Evolutionary conservation across 2,113 vertebrate species (phyloP), one percentile per base, ranked within the genome.

Genomic region (Leptosomus discolor): DNA sequence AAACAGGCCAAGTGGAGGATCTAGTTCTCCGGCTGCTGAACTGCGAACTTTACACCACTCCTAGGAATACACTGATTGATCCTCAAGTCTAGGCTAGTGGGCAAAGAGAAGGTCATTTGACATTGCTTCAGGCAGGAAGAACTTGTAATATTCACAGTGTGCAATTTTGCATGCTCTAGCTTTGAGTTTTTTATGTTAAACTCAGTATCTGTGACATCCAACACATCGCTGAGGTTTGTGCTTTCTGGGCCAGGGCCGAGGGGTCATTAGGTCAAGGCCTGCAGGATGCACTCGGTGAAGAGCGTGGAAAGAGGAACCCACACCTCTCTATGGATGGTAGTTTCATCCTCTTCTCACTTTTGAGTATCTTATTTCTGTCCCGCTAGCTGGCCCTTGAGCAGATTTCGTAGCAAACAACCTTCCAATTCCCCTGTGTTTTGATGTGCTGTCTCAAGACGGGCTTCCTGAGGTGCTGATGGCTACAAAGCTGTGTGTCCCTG

Each of bases 41-140:
- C 22, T 16, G 64, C 84, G 82, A 96, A 94, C 41, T 84, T 94
- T 81, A 93, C 71, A 95, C 58, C 50, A 39, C 82, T 94, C 85
- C 74, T 48, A 90, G 89, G 92, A 96, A 67, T 76, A 79, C 41
- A 39, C 15, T 0, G 0, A 94, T 4, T 87, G 95, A 95, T 92
- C 82, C 89, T 76, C 1, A 3, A 63, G 86, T 18, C 77, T 80
- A 22, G 68, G 53, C 71, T 96, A 84, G 56, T 2, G 4, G 87
- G 54, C 54, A 78, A 87, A 92, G 85, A 88, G 58, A 70, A 94
- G 65, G 91, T 88, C 50, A 4, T 90, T 85, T 93, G 82, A 85
- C 75, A 56, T 90, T 48, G 73, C 76, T 90, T 53, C 53, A 61
- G 69, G 80, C 58, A 71, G 85, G 12, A 70, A 50, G 65, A 85